A percentile compares a stretch with the other conserved stretches of the same genome.
phyloP scores from a whole-genome alignment of 2,113 vertebrate genomes.

The Hippopotamus amphibius region DNA sequence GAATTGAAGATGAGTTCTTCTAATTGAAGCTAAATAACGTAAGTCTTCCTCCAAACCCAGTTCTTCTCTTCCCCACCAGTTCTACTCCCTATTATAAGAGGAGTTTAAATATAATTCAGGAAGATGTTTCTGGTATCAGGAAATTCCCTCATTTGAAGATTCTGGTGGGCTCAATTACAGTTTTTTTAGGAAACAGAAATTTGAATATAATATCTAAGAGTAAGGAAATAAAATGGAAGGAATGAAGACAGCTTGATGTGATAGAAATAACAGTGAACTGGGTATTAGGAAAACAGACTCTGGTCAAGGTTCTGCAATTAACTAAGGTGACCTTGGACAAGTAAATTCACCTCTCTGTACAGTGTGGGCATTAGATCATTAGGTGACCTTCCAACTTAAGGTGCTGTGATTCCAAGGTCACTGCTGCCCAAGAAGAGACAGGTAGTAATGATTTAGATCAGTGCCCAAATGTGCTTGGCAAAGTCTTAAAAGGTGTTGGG shows the following conservation, averaged over 20 bases:
- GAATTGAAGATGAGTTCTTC: background rate
- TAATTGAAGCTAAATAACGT: background rate
- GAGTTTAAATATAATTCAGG: background rate
- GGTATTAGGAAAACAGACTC: background rate
- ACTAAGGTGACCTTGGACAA: background rate
- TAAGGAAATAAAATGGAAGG: constrained; percentile 2
- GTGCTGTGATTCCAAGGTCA: background rate
- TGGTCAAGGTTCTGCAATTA: background rate
- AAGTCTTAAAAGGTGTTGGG: background rate
- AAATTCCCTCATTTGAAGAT: constrained; percentile 35
- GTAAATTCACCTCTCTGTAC: background rate
- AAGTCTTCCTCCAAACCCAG: too few species aligned
- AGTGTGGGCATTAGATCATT: background rate
- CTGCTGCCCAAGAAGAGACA: background rate
- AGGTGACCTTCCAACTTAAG: background rate
- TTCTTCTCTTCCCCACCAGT: background rate
- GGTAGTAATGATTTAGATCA: background rate
- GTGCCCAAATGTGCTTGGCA: background rate
- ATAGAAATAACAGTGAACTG: background rate
- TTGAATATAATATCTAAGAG: background rate
- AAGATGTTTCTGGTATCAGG: background rate
- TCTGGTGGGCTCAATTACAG: background rate
- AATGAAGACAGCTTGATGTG: background rate
- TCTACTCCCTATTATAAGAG: background rate
- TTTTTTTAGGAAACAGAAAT: constrained; percentile 43